These are phyloP conservation scores for Scaptomyza montana DNA, from an alignment of 1,140 invertebrate species.

Conservation along the genomic window DNA sequence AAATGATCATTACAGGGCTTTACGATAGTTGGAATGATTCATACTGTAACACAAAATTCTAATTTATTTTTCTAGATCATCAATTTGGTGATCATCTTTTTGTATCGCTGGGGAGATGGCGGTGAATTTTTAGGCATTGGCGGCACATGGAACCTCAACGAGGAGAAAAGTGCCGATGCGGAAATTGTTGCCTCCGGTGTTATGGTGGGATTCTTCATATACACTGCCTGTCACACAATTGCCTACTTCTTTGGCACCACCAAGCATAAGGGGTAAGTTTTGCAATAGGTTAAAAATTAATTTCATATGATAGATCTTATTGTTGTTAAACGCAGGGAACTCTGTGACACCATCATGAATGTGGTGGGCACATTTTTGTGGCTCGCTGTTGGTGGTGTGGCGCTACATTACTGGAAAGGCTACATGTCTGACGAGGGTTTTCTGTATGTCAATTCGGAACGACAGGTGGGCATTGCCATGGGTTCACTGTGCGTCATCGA, in stretches of 20 bases:
- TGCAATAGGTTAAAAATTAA: neutral
- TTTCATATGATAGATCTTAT: neutral
- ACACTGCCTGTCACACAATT: conserved; percentile 89
- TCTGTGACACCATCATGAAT: conserved; percentile 93
- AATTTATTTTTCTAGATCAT: conserved; percentile 85
- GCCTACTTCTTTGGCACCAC: conserved; percentile 89
- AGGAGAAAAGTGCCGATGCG: conserved; percentile 92
- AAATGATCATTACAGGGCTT: conserved; percentile 13
- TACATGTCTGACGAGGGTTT: conserved; percentile 91
- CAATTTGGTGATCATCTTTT: conserved; percentile 91
- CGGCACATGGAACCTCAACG: conserved; percentile 94
- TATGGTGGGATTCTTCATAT: conserved; percentile 93
- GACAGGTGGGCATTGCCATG: conserved; percentile 90
- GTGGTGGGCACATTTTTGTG: conserved; percentile 92
- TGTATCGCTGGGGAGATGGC: conserved; percentile 92
- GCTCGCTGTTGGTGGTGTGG: conserved; percentile 91
- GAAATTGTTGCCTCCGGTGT: conserved; percentile 94
- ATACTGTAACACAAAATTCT: neutral
- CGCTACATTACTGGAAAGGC: conserved; percentile 93
- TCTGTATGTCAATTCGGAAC: conserved; percentile 87
- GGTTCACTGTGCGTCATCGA: conserved; percentile 91
- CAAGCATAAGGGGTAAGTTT: conserved; percentile 88
- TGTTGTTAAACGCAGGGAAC: conserved; percentile 84
- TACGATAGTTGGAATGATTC: conserved; percentile 11
- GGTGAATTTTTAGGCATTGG: conserved; percentile 93